Evolutionary conservation across 2,797 vertebrate species (phyloP).

Genomic region (Trichosurus vulpecula): DNA sequence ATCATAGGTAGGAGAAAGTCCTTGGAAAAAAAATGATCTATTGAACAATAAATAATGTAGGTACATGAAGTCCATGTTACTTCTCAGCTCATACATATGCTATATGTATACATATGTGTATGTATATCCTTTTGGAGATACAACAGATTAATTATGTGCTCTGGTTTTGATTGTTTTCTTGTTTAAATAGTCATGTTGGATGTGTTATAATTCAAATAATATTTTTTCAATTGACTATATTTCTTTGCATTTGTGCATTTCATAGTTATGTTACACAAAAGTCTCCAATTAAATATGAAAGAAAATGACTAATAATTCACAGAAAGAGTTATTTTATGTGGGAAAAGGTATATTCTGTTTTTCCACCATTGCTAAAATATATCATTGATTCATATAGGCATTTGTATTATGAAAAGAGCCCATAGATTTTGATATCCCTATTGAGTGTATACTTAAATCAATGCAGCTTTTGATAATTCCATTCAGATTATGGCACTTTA

Average conservation of each 20-base stretch:
- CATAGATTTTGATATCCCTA: conserved; percentile 57
- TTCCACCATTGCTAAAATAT: conserved; percentile 66
- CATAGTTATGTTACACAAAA: conserved; percentile 65
- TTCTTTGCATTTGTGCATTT: conserved; percentile 64
- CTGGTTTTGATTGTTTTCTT: conserved; percentile 61
- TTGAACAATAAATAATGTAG: too few relatives aligned
- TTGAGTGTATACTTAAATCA: conserved; percentile 11
- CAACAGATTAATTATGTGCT: conserved; percentile 60
- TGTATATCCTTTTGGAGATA: conserved; percentile 23
- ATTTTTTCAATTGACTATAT: conserved; percentile 14
- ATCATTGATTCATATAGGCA: conserved; percentile 57
- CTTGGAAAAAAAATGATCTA: too few relatives aligned
- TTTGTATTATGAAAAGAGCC: conserved; percentile 55
- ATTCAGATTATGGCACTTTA: conserved; percentile 42
- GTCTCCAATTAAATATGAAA: conserved; percentile 44
- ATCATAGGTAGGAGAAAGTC: too few relatives aligned
- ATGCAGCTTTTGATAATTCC: conserved; percentile 46
- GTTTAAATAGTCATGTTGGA: conserved; percentile 54
- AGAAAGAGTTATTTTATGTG: conserved; percentile 57
- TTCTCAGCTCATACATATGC: too few relatives aligned
- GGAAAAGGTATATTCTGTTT: conserved; percentile 56
- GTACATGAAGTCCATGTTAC: too few relatives aligned
- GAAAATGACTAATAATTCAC: conserved; percentile 71
- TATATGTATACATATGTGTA: too few relatives aligned
- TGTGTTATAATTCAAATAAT: conserved; percentile 54